These are phyloP conservation scores for Oppia nitens DNA, from an alignment of 1,140 invertebrate genomes.

Conservation along the genomic window DNA sequence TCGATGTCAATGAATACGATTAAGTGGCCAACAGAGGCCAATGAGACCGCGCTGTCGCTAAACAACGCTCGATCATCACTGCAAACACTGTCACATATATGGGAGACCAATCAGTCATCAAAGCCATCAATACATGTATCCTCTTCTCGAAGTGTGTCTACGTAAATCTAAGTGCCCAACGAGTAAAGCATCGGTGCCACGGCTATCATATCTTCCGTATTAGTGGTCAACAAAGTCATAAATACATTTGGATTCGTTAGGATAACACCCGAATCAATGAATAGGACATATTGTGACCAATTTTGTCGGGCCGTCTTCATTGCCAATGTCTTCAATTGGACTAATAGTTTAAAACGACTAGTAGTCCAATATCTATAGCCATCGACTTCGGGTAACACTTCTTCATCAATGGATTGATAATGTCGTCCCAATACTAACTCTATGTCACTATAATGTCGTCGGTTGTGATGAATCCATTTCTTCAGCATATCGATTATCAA, in stretches of 20 bases:
- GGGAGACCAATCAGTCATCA: background rate
- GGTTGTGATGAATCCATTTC: conserved; percentile 13
- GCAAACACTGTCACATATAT: too few relatives aligned
- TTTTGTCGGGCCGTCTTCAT: conserved; percentile 46
- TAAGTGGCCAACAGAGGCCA: background rate
- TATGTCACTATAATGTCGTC: conserved; percentile 13
- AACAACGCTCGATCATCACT: too few relatives aligned
- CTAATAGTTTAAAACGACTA: conserved; percentile 7
- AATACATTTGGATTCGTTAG: background rate
- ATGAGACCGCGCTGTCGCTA: background rate
- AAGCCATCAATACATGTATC: background rate
- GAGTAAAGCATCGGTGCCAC: conserved; percentile 70
- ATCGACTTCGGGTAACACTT: background rate
- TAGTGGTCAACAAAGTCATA: background rate
- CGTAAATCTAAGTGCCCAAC: conserved; percentile 69
- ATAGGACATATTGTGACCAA: conserved; percentile 60
- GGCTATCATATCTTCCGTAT: conserved; percentile 23
- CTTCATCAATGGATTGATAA: conserved; percentile 3
- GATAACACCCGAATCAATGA: conserved; percentile 15
- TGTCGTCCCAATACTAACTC: background rate
- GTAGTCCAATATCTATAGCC: conserved; percentile 10
- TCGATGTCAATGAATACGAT: background rate
- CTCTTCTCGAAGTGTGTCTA: background rate
- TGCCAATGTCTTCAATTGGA: conserved; percentile 28
- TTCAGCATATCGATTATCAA: conserved; percentile 12